phyloP scores from a whole-genome alignment of 2,888 invertebrate species.

The Lamellibrachia columna region DNA sequence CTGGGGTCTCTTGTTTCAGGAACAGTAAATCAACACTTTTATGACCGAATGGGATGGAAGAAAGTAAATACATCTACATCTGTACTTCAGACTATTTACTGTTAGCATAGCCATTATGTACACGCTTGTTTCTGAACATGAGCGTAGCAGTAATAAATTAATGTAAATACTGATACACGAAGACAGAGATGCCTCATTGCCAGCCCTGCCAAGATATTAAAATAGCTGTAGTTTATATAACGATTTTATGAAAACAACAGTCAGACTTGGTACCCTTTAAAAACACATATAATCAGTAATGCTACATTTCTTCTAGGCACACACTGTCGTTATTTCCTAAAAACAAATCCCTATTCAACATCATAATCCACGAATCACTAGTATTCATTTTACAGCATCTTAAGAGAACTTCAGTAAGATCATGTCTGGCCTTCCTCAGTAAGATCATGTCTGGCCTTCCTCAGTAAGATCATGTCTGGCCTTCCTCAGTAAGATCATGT shows the following conservation, averaged over 20 bases:
- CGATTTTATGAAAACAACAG: no score
- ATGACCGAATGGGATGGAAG: not conserved
- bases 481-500: no score
- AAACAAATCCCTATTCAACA: not conserved
- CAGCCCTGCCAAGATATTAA: no score
- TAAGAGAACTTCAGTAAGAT: not conserved
- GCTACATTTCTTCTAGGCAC: no score
- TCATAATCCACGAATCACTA: not conserved
- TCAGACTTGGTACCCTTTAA: no score
- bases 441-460: no score
- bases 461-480: no score
- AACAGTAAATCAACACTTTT: not conserved
- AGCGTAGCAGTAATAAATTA: not conserved
- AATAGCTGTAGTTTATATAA: no score
- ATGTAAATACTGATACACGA: not conserved
- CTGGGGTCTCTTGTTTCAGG: not conserved
- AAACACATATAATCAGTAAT: no score
- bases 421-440: no score
- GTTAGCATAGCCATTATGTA: not conserved
- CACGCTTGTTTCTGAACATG: not conserved
- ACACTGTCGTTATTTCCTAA: not conserved
- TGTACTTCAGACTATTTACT: not conserved
- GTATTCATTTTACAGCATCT: not conserved
- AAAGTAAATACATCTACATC: not conserved
- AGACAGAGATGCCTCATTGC: no score